These are phyloP conservation scores for Drosophila villosipedis DNA, from an alignment of 2,888 invertebrate species.

Conservation along the genomic window DNA sequence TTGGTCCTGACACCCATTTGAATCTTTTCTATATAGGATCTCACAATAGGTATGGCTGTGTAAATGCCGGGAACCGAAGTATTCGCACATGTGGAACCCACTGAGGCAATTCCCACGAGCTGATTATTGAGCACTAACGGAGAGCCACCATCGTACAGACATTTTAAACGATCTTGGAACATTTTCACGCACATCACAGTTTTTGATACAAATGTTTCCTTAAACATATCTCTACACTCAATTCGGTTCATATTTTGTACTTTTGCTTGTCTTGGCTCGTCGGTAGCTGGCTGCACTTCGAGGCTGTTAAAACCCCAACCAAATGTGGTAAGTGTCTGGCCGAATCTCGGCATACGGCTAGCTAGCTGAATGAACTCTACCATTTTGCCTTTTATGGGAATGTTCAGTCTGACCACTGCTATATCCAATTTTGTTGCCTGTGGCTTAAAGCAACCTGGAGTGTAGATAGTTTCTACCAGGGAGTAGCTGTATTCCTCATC, in stretches of 20 bases:
- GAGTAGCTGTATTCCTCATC: conserved; percentile 2
- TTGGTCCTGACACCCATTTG: not conserved
- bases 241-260: conserved; percentile 2
- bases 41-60: conserved; percentile 31
- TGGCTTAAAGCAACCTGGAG: conserved; percentile 25
- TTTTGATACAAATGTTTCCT: not conserved
- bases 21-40: conserved; percentile 6
- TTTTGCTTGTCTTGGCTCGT: not conserved
- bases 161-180: conserved; percentile 20
- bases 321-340: not conserved
- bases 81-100: conserved; percentile 37
- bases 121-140: conserved; percentile 28
- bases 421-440: conserved; percentile 29
- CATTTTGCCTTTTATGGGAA: conserved; percentile 42
- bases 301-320: conserved; percentile 45
- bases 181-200: conserved; percentile 10
- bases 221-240: not conserved
- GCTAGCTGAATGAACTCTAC: conserved; percentile 50
- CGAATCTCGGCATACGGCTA: rapidly evolving
- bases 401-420: conserved; percentile 39
- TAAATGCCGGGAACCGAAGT: conserved; percentile 35
- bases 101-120: conserved; percentile 45
- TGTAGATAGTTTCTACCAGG: conserved; percentile 29
- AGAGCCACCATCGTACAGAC: conserved; percentile 40
- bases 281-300: conserved; percentile 1